Evolutionary conservation across 2,113 vertebrate genomes (phyloP).

Genomic region (Elephantulus edwardii): DNA sequence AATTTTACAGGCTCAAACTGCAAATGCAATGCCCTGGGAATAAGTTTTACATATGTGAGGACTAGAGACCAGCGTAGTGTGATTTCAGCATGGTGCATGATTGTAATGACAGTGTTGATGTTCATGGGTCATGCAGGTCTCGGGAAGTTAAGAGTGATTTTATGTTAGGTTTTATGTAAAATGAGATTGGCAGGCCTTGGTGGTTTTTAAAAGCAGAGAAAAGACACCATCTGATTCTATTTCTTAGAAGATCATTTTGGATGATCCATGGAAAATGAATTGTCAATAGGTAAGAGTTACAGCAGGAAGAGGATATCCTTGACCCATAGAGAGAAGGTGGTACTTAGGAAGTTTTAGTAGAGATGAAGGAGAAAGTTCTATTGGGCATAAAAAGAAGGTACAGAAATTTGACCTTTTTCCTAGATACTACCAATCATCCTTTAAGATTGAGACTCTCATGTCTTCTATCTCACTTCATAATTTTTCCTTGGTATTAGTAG

Average conservation of each 20-base stretch:
- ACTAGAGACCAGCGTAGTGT: neutral
- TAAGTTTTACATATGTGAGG: neutral
- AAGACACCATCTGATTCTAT: neutral
- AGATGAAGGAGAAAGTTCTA: neutral
- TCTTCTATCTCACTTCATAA: neutral
- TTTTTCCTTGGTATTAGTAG: neutral
- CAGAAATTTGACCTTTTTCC: neutral
- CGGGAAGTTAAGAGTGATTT: neutral
- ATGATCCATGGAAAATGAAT: neutral
- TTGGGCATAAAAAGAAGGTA: neutral
- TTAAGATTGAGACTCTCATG: neutral
- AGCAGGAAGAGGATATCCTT: neutral
- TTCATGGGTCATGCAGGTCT: neutral
- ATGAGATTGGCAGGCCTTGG: neutral
- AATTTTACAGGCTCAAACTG: neutral
- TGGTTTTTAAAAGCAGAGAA: neutral
- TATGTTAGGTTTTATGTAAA: neutral
- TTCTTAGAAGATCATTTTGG: slow-evolving; percentile 2
- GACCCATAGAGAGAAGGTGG: neutral
- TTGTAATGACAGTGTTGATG: neutral
- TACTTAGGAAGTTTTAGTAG: neutral
- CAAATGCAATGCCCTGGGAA: neutral
- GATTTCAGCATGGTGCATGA: too few relatives aligned
- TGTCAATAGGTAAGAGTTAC: too few relatives aligned
- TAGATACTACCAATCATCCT: neutral